Conservation (phyloP, 2,113 vertebrate genomes). For the Hypanus sabinus region DNA sequence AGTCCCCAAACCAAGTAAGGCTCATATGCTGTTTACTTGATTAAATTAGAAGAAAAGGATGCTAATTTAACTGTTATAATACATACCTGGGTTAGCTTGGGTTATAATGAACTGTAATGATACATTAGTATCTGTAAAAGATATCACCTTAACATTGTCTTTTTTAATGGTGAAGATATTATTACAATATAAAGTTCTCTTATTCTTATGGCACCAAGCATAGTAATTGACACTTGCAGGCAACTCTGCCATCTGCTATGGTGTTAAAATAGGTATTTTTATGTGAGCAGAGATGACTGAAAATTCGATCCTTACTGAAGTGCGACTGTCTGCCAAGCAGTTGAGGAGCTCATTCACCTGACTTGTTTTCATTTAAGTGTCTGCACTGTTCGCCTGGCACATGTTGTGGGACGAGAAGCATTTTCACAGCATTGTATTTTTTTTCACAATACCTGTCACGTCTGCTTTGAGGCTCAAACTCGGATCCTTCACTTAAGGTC, state of each 20-base stretch:
- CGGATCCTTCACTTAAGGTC: slow-evolving; percentile 16
- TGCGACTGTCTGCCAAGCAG: slow-evolving; percentile 25
- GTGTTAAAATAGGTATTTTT: slow-evolving; percentile 22
- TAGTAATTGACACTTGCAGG: slow-evolving; percentile 24
- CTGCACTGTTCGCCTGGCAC: not conserved
- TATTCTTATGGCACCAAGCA: slow-evolving; percentile 6
- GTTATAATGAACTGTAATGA: not conserved
- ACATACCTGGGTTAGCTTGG: not conserved
- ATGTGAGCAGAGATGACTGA: not conserved
- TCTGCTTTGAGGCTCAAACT: not conserved
- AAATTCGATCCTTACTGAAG: not conserved
- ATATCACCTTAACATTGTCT: not conserved
- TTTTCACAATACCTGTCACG: slow-evolving; percentile 20
- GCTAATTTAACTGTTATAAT: not conserved
- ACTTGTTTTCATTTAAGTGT: not conserved
- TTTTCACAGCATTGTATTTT: not conserved
- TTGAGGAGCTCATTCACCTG: slow-evolving; percentile 26
- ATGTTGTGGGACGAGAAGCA: slow-evolving; percentile 11
- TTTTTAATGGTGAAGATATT: not conserved
- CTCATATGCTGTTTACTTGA: not conserved
- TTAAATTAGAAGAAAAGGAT: not conserved
- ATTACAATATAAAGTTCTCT: not conserved
- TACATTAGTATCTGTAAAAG: not conserved
- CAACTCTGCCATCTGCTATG: slow-evolving; percentile 13
- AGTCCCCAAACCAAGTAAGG: not conserved